phyloP scores from a whole-genome alignment of 2,113 vertebrate species.

The Lepus timidus region DNA sequence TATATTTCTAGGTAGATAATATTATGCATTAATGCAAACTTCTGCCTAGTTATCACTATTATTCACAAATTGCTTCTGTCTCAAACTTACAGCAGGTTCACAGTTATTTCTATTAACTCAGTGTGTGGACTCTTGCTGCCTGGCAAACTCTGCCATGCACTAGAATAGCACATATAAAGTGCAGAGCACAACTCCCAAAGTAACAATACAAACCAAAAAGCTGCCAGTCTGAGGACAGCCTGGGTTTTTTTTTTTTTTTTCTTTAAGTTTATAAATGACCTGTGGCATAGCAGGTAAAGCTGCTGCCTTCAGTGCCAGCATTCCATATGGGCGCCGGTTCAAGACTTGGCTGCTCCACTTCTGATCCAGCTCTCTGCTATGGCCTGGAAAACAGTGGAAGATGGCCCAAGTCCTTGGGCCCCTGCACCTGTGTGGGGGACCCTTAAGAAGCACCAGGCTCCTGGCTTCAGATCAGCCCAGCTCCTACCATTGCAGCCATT shows the following conservation, averaged over 20 bases:
- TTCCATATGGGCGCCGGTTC: no score
- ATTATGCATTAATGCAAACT: not conserved
- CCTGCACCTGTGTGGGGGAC: no score
- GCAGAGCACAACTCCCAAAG: not conserved
- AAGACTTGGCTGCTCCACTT: no score
- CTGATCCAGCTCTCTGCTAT: no score
- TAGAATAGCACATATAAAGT: not conserved
- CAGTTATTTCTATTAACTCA: not conserved
- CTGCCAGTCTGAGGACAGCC: not conserved
- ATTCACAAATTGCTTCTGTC: conserved; percentile 32
- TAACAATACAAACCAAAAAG: conserved; percentile 45
- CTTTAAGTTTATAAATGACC: not conserved
- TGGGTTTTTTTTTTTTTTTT: not conserved
- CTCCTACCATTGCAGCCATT: no score
- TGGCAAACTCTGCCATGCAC: not conserved
- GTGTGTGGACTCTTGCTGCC: not conserved
- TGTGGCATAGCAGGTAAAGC: not conserved
- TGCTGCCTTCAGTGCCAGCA: no score
- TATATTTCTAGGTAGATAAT: not conserved
- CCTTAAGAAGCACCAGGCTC: no score
- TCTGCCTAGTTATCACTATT: not conserved
- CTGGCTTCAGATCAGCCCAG: no score
- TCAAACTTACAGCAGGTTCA: conserved; percentile 12
- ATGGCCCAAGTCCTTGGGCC: no score
- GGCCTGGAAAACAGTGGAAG: no score